Evolutionary conservation across 1,140 invertebrate genomes (phyloP).

Genomic region (Trissolcus basalis): DNA sequence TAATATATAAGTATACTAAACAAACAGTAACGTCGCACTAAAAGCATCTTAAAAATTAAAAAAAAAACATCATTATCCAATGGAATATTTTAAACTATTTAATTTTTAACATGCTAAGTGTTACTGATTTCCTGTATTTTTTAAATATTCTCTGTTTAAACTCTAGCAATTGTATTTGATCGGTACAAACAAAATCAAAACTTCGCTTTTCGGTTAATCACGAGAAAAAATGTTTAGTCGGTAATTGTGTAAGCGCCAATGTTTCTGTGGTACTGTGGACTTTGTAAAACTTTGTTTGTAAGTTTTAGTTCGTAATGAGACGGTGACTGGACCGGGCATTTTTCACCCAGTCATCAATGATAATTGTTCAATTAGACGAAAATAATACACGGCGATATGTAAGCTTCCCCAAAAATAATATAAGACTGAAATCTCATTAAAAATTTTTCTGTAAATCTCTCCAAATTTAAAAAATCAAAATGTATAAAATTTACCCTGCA

Average conservation of each 20-base stretch:
- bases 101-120: constrained; percentile 38
- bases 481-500: no score
- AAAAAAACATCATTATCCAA: not conserved
- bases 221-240: not conserved
- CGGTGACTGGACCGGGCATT: constrained; percentile 25
- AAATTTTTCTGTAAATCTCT: no score
- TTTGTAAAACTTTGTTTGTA: constrained; percentile 28
- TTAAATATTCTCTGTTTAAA: not conserved
- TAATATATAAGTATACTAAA: constrained; percentile 36
- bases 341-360: constrained; percentile 17
- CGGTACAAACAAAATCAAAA: constrained; percentile 1
- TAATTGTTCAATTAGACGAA: constrained; percentile 18
- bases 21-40: constrained; percentile 23
- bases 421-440: no score
- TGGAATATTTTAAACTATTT: constrained; percentile 13
- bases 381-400: not conserved
- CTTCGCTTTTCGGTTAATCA: not conserved
- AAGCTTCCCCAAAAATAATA: no score
- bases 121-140: constrained; percentile 19
- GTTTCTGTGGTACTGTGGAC: not conserved
- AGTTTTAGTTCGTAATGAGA: constrained; percentile 19
- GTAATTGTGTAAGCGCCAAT: no score
- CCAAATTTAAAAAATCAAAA: no score
- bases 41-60: constrained; percentile 44
- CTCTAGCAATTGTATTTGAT: not conserved